phyloP scores from a whole-genome alignment of 2,113 vertebrate genomes.

The Phycodurus eques region DNA sequence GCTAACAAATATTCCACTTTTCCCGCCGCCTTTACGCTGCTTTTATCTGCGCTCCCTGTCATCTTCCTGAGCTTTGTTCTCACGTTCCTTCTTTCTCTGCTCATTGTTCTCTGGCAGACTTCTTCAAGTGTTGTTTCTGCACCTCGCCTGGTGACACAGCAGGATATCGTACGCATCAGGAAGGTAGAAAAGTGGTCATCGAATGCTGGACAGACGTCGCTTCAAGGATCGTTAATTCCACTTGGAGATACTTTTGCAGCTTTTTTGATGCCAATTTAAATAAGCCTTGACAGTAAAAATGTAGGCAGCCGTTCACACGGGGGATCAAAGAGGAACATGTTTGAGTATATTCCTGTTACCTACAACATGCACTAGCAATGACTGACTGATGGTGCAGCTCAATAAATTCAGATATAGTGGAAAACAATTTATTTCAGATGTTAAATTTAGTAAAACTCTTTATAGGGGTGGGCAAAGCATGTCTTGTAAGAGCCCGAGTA shows the following conservation, averaged over 20 bases:
- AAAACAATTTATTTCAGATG: neutral
- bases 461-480: too few species aligned
- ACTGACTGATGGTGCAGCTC: neutral
- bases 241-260: neutral
- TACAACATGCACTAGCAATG: neutral
- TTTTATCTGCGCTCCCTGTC: constrained; percentile 37
- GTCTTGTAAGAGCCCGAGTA: too few species aligned
- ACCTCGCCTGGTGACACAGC: neutral
- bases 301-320: neutral
- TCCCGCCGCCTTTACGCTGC: constrained; percentile 10
- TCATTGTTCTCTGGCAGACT: constrained; percentile 11
- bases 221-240: neutral
- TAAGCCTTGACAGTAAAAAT: neutral
- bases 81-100: constrained; percentile 6
- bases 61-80: constrained; percentile 29
- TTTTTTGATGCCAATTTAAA: neutral
- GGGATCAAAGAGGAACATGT: neutral
- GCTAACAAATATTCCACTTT: constrained; percentile 7
- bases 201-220: neutral
- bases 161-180: neutral
- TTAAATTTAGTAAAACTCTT: too few species aligned
- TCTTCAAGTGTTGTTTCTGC: neutral
- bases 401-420: neutral
- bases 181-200: neutral
- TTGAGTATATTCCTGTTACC: neutral